phyloP scores from a whole-genome alignment of 2,888 invertebrate species.

The Pterostichus madidus region DNA sequence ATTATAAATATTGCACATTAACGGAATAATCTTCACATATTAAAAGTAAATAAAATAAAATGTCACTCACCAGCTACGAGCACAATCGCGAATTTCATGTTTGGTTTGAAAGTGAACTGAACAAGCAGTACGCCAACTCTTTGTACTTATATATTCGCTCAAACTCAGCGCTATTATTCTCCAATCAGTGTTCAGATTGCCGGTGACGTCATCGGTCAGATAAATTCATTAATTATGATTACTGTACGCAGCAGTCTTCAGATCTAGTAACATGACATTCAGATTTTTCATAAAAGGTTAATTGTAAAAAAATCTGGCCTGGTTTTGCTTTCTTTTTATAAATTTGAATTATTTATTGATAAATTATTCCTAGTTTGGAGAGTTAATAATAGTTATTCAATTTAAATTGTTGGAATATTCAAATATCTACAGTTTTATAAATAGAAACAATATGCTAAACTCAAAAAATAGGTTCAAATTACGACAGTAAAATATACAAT shows the following conservation, averaged over 20 bases:
- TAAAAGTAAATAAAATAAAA: background rate
- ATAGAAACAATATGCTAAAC: too few relatives aligned
- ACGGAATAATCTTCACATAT: too few relatives aligned
- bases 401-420: too few relatives aligned
- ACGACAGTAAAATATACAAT: too few relatives aligned
- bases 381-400: too few relatives aligned
- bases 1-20: too few relatives aligned
- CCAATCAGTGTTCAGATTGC: constrained; percentile 59
- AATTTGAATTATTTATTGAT: constrained; percentile 11
- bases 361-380: too few relatives aligned
- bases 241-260: constrained; percentile 26
- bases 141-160: constrained; percentile 52
- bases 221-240: constrained; percentile 41
- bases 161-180: constrained; percentile 30
- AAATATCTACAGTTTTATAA: too few relatives aligned
- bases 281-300: constrained; percentile 24
- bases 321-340: background rate
- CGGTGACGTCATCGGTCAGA: constrained; percentile 49
- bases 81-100: constrained; percentile 61
- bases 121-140: background rate
- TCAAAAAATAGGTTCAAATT: too few relatives aligned
- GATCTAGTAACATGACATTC: constrained; percentile 11
- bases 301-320: background rate
- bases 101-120: constrained; percentile 42
- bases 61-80: constrained; percentile 54